These are phyloP conservation scores for Atrichornis clamosus DNA, from an alignment of 2,113 vertebrate genomes.

Conservation along the genomic window DNA sequence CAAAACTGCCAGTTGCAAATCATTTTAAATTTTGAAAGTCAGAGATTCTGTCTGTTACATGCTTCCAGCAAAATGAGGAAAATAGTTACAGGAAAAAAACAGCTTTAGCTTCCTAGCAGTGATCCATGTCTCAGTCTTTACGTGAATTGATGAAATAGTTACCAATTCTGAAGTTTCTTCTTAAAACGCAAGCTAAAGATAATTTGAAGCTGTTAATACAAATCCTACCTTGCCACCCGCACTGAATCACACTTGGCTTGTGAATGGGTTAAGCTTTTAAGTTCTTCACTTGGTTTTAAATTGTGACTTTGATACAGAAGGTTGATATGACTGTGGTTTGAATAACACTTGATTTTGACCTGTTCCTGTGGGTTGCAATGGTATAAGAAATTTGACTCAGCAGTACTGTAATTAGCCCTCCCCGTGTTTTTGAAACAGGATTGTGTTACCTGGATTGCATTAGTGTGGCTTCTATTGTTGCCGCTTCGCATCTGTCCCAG, in stretches of 20 bases:
- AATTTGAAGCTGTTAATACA: neutral
- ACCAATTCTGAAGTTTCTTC: neutral
- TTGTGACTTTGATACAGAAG: conserved; percentile 77
- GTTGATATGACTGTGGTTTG: conserved; percentile 80
- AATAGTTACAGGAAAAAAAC: neutral
- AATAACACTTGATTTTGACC: conserved; percentile 85
- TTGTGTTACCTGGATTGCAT: conserved; percentile 84
- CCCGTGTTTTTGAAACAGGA: conserved; percentile 80
- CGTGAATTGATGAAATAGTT: neutral
- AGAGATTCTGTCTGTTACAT: neutral
- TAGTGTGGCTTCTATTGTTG: conserved; percentile 81
- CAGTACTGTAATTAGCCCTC: conserved; percentile 78
- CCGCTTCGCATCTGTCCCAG: conserved; percentile 81
- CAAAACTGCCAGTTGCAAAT: conserved; percentile 38
- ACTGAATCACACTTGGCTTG: conserved; percentile 48
- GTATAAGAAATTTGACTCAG: conserved; percentile 83
- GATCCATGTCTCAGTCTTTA: neutral
- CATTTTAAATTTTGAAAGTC: neutral
- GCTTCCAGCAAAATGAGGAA: neutral
- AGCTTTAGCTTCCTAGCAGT: neutral
- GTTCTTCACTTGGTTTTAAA: conserved; percentile 75
- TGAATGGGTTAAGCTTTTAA: conserved; percentile 79
- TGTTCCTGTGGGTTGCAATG: conserved; percentile 77
- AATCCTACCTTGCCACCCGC: conserved; percentile 21
- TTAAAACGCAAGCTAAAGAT: conserved; percentile 6